phyloP scores from a whole-genome alignment of 2,888 invertebrate species.

The Plagodis dolabraria region DNA sequence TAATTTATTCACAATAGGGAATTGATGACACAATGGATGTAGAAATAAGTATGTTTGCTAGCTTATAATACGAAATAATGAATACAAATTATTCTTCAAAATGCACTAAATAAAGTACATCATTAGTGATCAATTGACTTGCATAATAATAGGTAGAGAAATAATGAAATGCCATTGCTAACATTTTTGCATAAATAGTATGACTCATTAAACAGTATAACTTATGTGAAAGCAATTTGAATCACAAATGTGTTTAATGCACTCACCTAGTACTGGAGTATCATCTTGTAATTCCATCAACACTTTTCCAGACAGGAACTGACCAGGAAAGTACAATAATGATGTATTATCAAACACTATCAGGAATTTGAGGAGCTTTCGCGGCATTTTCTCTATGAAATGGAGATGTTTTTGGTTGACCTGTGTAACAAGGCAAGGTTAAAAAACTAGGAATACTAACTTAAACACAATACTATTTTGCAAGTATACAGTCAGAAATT shows the following conservation, averaged over 20 bases:
- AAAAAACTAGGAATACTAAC: constrained; percentile 8
- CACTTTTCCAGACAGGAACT: constrained; percentile 96
- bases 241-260: constrained; percentile 18
- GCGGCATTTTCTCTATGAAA: constrained; percentile 86
- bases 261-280: constrained; percentile 93
- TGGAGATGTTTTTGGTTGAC: constrained; percentile 12
- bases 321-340: constrained; percentile 96
- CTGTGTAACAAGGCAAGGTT: constrained; percentile 12
- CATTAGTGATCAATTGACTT: no score
- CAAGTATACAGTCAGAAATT: constrained; percentile 30
- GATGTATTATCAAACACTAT: constrained; percentile 97
- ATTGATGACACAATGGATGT: no score
- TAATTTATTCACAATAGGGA: no score
- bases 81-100: no score
- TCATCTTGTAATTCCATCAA: constrained; percentile 97
- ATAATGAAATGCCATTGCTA: constrained; percentile 7
- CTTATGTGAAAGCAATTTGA: constrained; percentile 14
- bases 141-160: no score
- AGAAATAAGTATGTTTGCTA: no score
- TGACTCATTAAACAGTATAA: constrained; percentile 16
- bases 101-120: no score
- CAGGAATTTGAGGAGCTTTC: constrained; percentile 95
- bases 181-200: constrained; percentile 14
- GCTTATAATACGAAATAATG: no score
- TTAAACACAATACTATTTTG: constrained; percentile 34